Evolutionary conservation across 2,888 invertebrate genomes (phyloP), one percentile per base, ranked within the genome.

Genomic region (Xylota segnis): DNA sequence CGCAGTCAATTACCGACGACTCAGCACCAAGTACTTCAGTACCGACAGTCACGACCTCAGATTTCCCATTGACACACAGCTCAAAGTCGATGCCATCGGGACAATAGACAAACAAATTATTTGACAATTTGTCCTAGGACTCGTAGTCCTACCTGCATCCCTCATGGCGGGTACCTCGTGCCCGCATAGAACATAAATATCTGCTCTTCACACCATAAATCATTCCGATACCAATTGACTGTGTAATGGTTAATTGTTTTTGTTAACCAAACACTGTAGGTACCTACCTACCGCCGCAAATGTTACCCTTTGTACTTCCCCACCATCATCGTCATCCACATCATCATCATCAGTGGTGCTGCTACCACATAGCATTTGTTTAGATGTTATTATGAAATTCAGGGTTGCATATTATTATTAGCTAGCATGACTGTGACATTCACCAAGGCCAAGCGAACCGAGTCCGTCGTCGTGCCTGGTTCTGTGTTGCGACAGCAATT

Each of bases 371-470:
- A 14, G 6, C 43, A 43, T 58, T 47, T 47, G 63, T 63, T 16
- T 81, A 27, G n/a, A 72, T 74, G 45, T 71, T 56, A 54, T 75
- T 84, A 71, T 76, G 81, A 76, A 81, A 86, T 61, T 86, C 86
- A 86, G 76, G 81, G 86, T 82, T 86, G 82, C 86, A 86, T 86
- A 70, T 72, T 81, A 82, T 82, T 86, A 77, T 77, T 86, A 77
- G 72, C 82, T 58, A 82, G 86, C 86, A 86, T 86, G 86, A 86
- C 86, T 82, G 72, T 86, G 86, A 86, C 86, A 86, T 86, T 86
- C 66, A 32, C 47, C 86, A 86, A 86, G 86, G 86, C 72, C 86
- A 63, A 56, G 18, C 18, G 32, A 45, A 37, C 29, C 40, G 18
- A 37, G 40, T 72, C 54, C 27, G 40, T 45, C 27, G 40, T 45